Evolutionary conservation across 2,888 invertebrate species (phyloP), one percentile per base, ranked within the genome.

Genomic region (Hyposoter dolosus): DNA sequence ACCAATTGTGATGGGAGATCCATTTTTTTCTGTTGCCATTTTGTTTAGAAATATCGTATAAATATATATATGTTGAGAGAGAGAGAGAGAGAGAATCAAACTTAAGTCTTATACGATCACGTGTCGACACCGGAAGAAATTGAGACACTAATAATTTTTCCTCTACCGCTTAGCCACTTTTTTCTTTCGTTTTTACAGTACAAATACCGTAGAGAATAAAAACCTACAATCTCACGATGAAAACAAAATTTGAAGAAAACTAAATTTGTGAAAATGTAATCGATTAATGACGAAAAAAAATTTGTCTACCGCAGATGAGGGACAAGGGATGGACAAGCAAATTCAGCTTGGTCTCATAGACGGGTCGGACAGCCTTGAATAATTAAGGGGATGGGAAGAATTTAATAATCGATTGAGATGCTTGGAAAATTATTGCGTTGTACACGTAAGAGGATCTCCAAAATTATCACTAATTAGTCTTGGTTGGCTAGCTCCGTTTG

Each of bases 381-480:
- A 60, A 75, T 75, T 32, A 45, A 45, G 68, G 75, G 82, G 47
- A 76, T 35, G 76, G 79, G 85, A 87, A 87, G 80, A 85, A 83
- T 87, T 85, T 87, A 45, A 32, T 83, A 82, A 80, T 83, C 77
- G 83, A 81, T 81, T 66, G 43, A 83, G 85, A 83, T 85, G 85
- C 72, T 76, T 83, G 86, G 80, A 83, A 68, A 86, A 80, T 86
- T 83, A 86, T 81, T 82, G 86, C 83, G 82, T 85, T 66, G 74
- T 85, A 85, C 78, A 86, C 63, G 80, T 79, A 75, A 83, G 83
- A 86, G 83, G 83, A 83, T 78, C 83, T 86, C 83, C 77, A 82
- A 83, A 83, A 86, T 81, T 83, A 86, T 83, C 83, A 69, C 86
- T 86, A 84, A 83, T 83, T 86, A 86, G 86, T 86, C 86, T 83